Percentiles rank a stretch among this genome's conserved stretches.
Conservation (phyloP, 2,797 vertebrate genomes). For the Gallinago nigripennis region DNA sequence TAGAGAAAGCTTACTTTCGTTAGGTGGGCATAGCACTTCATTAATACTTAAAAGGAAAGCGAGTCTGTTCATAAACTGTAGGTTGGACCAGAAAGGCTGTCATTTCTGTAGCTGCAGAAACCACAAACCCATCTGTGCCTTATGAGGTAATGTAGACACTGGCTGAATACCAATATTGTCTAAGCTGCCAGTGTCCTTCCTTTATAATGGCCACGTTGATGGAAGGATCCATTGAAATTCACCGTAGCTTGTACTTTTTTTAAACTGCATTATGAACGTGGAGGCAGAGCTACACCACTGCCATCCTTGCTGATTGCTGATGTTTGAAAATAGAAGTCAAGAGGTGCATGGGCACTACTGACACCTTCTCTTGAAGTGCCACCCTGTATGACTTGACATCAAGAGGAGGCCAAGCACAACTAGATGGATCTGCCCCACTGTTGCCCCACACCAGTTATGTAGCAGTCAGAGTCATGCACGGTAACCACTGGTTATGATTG, state of each 20-base stretch:
- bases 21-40: neutral
- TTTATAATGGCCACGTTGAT: neutral
- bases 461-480: neutral
- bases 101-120: neutral
- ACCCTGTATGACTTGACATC: rapidly evolving
- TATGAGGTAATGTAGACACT: neutral
- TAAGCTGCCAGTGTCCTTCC: neutral
- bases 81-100: neutral
- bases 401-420: neutral
- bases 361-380: neutral
- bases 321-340: neutral
- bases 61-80: neutral
- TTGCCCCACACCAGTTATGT: rapidly evolving
- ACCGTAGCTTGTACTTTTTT: neutral
- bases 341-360: neutral
- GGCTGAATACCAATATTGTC: neutral
- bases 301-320: neutral
- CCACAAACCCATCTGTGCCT: neutral
- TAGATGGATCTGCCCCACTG: neutral
- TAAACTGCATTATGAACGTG: neutral
- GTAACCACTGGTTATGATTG: neutral
- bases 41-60: neutral
- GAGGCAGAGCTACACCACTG: neutral
- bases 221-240: neutral
- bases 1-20: neutral